Evolutionary conservation across 2,797 vertebrate genomes (phyloP), one percentile per base, ranked within the genome.

Genomic region (Pitangus sulphuratus): DNA sequence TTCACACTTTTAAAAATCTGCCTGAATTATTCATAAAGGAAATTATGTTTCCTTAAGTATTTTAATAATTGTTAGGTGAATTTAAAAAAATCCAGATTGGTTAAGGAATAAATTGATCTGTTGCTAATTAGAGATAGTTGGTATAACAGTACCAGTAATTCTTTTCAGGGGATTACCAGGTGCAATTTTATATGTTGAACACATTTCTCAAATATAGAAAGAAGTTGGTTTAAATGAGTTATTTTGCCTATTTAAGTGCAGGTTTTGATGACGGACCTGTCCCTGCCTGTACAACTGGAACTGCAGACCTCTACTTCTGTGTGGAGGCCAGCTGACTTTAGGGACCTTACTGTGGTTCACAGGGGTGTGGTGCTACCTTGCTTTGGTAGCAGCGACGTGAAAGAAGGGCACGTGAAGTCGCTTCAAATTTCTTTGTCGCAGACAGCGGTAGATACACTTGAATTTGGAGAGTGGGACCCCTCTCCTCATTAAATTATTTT

Each of bases 21-120:
- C 89, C 87, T 97, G 91, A 90, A 84, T 93, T 96, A 95, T 97
- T 96, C 74, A 4, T 90, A 19, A 92, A 95, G 94, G 91, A 95
- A 95, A 84, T 91, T 69, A 86, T 1, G 4, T 89, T 96, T 95
- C 92, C 92, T 96, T 87, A 68, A 87, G 33, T 66, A 84, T 83
- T 70, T 69, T 87, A 74, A 57, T 79, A 81, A 65, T 86, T 84
- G 15, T 58, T 84, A 91, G 48, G 47, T 40, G 10, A 88, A 79
- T 65, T 71, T 12, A 33, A 31, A 30, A 64, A 82, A 58, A 78
- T 18, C 11, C 40, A 37, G 40, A 50, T 87, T 82, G 28, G 8
- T 76, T 71, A 64, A 90, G 50, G 45, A 78, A 62, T 92, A 42
- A 68, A 87, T 87, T 44, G 19, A 64, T 21, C 9, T 47, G 19